Conservation (phyloP, 2,888 invertebrate species). For the Auanema freiburgensis region DNA sequence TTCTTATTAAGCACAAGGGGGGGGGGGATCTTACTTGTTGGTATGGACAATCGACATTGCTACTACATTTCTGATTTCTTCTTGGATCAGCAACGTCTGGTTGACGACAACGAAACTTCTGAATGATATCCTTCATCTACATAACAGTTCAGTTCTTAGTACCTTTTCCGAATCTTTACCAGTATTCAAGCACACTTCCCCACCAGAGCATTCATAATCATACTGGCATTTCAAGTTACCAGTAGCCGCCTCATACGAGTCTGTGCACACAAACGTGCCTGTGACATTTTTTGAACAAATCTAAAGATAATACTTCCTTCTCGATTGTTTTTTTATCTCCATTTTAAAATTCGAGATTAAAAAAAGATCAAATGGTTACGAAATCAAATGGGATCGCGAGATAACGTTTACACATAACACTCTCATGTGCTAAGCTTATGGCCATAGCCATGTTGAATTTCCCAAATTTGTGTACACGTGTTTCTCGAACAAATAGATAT, state of each 20-base stretch:
- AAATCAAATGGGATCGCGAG: not conserved
- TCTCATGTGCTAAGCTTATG: no score
- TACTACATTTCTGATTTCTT: constrained; percentile 29
- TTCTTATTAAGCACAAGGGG: no score
- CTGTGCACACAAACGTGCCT: constrained; percentile 20
- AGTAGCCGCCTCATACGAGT: constrained; percentile 28
- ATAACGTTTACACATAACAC: no score
- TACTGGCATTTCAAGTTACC: constrained; percentile 31
- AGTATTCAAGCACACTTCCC: constrained; percentile 32
- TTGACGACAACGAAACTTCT: constrained; percentile 29
- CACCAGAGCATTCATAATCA: constrained; percentile 46
- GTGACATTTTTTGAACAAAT: constrained; percentile 10
- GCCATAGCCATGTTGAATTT: no score
- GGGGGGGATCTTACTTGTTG: constrained; percentile 29
- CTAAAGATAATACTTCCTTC: constrained; percentile 5
- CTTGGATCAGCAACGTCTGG: constrained; percentile 33
- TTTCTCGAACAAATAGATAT: no score
- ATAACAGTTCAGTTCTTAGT: not conserved
- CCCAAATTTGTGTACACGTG: no score
- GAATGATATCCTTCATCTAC: not conserved
- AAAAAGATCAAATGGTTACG: constrained; percentile 3
- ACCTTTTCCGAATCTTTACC: not conserved
- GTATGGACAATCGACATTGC: constrained; percentile 40
- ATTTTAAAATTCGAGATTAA: not conserved
- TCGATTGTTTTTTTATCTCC: not conserved